Evolutionary conservation across 1,140 invertebrate species (phyloP), one percentile per base, ranked within the genome.

Genomic region (Drosophila tropicalis): DNA sequence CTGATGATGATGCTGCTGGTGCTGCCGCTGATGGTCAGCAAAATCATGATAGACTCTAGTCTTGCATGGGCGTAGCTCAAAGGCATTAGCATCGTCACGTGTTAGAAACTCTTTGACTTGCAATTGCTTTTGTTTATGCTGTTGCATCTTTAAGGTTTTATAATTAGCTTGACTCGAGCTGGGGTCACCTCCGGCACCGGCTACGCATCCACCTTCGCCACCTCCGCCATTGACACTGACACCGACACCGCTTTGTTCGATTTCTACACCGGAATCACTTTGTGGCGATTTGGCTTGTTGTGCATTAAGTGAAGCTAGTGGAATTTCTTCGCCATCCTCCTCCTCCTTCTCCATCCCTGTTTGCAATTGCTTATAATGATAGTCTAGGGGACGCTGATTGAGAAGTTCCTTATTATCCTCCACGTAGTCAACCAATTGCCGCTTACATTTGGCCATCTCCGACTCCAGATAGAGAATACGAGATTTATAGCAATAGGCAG

Each of bases 371-470:
- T 69, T 61, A 19, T 69, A 57, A 41, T 86, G 71, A 15, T 72
- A 60, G 22, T 75, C 75, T 63, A 86, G 17, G 0, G 39, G 22
- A 0, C 67, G 68, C 10, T 86, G 61, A 25, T 32, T 51, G 0
- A 86, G 63, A 54, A 79, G n/a, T 36, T 82, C 72, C 47, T 70
- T 62, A n/a, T 87, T 79, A 29, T 87, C 70, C 32, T 76, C 32
- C 0, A 86, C 79, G 17, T 79, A 87, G 22, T 62, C 60, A 25
- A 73, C 58, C 32, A 86, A 54, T 60, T 83, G 76, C 9, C 56
- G 67, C 72, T 87, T 87, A 63, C 83, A 86, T 41, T 87, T 83
- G 58, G 58, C 76, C 83, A 86, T 87, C 41, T 86, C 79, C 13
- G 58, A 44, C 72, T 86, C 79, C 34, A 86, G 70, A 10, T 72